Conservation (phyloP, 2,888 invertebrate species). For the Cerastis leucographa region DNA sequence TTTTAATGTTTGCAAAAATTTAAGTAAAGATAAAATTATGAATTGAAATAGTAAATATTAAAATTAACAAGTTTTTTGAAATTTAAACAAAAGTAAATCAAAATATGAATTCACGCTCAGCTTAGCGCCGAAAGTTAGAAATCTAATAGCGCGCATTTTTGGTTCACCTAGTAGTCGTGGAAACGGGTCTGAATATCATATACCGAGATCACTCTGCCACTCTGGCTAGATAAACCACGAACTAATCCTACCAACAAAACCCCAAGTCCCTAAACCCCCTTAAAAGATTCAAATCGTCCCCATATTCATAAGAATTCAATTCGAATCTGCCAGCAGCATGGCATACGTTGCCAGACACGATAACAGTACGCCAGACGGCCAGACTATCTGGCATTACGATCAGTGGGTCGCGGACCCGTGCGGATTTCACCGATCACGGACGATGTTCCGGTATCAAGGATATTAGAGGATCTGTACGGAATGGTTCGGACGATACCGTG, state of each 20-base stretch:
- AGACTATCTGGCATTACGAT: constrained; percentile 45
- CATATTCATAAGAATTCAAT: constrained; percentile 48
- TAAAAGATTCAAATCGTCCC: constrained; percentile 19
- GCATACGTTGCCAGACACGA: constrained; percentile 44
- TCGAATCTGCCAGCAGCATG: constrained; percentile 41
- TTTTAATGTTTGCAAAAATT: too few species aligned
- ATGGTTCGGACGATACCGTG: constrained; percentile 17
- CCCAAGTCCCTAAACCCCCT: not conserved
- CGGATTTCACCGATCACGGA: constrained; percentile 22
- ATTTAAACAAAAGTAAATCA: too few species aligned
- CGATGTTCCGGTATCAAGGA: constrained; percentile 33
- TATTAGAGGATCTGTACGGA: constrained; percentile 46
- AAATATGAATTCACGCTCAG: not conserved
- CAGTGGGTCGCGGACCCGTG: constrained; percentile 24
- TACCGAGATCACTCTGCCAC: not conserved
- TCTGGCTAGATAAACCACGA: not conserved
- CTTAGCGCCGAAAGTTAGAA: not conserved
- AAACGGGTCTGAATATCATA: not conserved
- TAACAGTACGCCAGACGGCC: constrained; percentile 36
- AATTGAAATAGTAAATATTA: too few species aligned
- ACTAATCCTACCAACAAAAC: not conserved
- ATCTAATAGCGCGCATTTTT: not conserved
- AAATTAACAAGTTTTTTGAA: too few species aligned
- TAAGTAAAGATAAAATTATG: too few species aligned
- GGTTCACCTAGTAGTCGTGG: not conserved